Percentiles rank a stretch among this genome's conserved stretches.
Conservation (phyloP, 2,113 vertebrate genomes). For the Trogon melanurus region DNA sequence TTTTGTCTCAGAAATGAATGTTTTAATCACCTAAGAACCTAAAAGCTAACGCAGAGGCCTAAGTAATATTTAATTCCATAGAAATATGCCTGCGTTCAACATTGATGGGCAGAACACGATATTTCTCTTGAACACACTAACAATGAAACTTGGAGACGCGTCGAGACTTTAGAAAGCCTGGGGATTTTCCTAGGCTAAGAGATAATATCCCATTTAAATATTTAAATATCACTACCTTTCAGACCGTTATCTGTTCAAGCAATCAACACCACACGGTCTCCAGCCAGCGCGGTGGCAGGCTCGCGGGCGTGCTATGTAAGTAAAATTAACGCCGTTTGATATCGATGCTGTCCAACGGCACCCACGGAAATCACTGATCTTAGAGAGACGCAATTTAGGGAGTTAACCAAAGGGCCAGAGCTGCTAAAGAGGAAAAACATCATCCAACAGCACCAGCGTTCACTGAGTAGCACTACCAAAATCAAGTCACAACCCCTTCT, state of each 20-base stretch:
- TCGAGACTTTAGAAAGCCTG: slow-evolving; percentile 17
- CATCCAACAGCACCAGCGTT: not conserved
- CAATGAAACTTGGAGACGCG: not conserved
- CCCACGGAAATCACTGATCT: slow-evolving; percentile 19
- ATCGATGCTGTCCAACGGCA: not conserved
- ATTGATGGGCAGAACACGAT: slow-evolving; percentile 5
- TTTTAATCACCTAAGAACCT: slow-evolving; percentile 77
- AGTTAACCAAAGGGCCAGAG: not conserved
- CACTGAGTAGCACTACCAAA: slow-evolving; percentile 11
- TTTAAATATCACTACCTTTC: slow-evolving; percentile 39
- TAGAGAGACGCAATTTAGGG: not conserved
- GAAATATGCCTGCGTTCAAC: slow-evolving; percentile 38
- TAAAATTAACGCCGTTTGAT: slow-evolving; percentile 23
- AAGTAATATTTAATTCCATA: slow-evolving; percentile 75
- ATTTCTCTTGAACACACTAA: not conserved
- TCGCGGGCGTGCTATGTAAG: not conserved
- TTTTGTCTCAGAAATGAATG: slow-evolving; percentile 83
- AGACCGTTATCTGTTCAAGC: not conserved
- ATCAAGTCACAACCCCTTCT: not conserved
- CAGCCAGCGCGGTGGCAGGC: not conserved
- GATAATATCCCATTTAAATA: slow-evolving; percentile 50
- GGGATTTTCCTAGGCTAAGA: slow-evolving; percentile 24
- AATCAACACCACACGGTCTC: slow-evolving; percentile 21
- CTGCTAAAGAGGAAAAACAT: not conserved
- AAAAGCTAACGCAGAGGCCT: slow-evolving; percentile 61